phyloP scores from a whole-genome alignment of 35 echinoderm and acorn worm species.

The Strongylocentrotus purpuratus region DNA sequence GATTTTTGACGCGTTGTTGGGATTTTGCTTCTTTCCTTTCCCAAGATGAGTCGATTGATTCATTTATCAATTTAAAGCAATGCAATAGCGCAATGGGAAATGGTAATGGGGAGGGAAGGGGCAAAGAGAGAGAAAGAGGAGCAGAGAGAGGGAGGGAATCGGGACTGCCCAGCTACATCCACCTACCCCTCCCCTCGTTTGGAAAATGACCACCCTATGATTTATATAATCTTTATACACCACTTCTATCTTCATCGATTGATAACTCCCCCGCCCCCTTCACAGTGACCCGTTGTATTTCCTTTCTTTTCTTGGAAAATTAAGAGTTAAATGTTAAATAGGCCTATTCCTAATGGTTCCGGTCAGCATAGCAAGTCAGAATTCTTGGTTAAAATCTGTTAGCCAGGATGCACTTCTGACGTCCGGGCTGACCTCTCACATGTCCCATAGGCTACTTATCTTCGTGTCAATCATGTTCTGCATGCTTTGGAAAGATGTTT shows the following conservation, averaged over 20 bases:
- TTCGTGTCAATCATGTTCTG: not conserved
- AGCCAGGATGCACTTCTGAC: not conserved
- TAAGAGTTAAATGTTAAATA: not conserved
- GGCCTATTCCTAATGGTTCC: not conserved
- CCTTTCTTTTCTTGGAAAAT: too few species aligned
- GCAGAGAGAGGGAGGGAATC: too few species aligned
- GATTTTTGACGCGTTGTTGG: not conserved
- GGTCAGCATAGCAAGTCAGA: not conserved
- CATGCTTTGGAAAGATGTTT: not conserved
- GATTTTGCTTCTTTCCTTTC: not conserved
- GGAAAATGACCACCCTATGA: too few species aligned
- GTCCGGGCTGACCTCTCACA: not conserved
- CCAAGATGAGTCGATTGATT: not conserved
- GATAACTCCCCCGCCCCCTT: too few species aligned
- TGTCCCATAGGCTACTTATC: not conserved
- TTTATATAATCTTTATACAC: too few species aligned
- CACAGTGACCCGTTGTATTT: too few species aligned
- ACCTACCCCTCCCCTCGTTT: too few species aligned
- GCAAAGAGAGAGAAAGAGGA: too few species aligned
- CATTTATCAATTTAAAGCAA: not conserved
- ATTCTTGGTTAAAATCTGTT: not conserved
- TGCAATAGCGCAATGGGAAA: too few species aligned
- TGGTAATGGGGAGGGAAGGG: too few species aligned
- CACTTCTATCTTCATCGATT: too few species aligned
- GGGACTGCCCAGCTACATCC: too few species aligned